Evolutionary conservation across 2,888 invertebrate genomes (phyloP), one percentile per base, ranked within the genome.

Genomic region (Drosophila tripunctata): DNA sequence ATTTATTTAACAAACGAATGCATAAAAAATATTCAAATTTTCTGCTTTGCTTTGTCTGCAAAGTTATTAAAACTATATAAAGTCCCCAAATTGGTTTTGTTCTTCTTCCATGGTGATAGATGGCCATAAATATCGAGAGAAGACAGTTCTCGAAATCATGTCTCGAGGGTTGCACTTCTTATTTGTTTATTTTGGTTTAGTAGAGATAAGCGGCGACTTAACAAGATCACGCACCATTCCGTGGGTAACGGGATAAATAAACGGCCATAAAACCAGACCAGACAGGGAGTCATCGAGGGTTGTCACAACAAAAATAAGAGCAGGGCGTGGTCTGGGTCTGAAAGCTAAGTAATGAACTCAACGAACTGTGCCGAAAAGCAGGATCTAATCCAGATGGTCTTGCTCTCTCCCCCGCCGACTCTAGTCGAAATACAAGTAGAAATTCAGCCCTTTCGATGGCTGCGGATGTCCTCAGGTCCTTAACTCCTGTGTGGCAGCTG

Each of bases 131-230:
- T 69, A 61, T 65, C 31, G 43, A 44, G 43, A 44, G 63, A 57
- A 58, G 65, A 67, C 67, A 60, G 57, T 40, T 64, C 47, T 50
- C 14, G 24, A 50, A 27, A 27, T 27, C 27, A 10, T 27, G 31
- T 48, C 38, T 47, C 58, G 56, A 67, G 79, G 87, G 83, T 78
- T 87, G 74, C 44, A 48, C 63, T 35, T n/a, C 19, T 31, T 45
- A 43, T 76, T 78, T 84, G 79, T 79, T 87, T 87, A 65, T 73
- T 77, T 87, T 77, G 80, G 78, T 67, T 87, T 77, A 67, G 71
- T 71, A n/a, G 56, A 73, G 72, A 86, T 89, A 83, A 88, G 74
- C 78, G 63, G 55, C 51, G 78, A 75, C 75, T 87, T 82, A 69
- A 78, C 75, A 68, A 76, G 77, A 78, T 84, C 78, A 60, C 69